phyloP scores from a whole-genome alignment of 2,888 invertebrate genomes.

The Tetramorium bicarinatum region DNA sequence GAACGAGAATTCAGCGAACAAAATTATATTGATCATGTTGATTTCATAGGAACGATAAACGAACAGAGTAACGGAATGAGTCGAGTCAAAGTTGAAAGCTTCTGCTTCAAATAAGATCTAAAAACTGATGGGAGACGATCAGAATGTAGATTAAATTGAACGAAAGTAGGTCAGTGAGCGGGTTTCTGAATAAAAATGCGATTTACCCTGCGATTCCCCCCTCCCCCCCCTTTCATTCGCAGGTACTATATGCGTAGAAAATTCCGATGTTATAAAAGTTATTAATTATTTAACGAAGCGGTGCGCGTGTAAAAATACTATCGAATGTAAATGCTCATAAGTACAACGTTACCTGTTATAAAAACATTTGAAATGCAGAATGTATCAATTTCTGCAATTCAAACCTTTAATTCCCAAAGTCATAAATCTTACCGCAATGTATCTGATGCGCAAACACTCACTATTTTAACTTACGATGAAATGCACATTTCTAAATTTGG shows the following conservation, averaged over 20 bases:
- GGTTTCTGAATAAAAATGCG: constrained; percentile 39
- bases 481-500: constrained; percentile 5
- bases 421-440: neutral
- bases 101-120: constrained; percentile 30
- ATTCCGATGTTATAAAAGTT: neutral
- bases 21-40: constrained; percentile 1
- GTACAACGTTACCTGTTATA: neutral
- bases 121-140: constrained; percentile 19
- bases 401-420: neutral
- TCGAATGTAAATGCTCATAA: neutral
- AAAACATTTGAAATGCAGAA: neutral
- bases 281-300: constrained; percentile 5
- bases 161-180: constrained; percentile 43
- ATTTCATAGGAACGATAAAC: constrained; percentile 15
- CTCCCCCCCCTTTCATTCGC: neutral
- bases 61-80: neutral
- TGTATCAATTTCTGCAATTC: neutral
- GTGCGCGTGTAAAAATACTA: neutral
- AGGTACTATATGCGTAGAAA: neutral
- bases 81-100: constrained; percentile 23
- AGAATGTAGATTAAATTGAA: constrained; percentile 35
- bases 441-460: neutral
- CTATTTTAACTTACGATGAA: neutral
- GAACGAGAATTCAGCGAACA: neutral
- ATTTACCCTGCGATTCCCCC: constrained; percentile 1